Base-by-base conservation (phyloP, 2,888 invertebrate species). In the Athalia rosae region DNA sequence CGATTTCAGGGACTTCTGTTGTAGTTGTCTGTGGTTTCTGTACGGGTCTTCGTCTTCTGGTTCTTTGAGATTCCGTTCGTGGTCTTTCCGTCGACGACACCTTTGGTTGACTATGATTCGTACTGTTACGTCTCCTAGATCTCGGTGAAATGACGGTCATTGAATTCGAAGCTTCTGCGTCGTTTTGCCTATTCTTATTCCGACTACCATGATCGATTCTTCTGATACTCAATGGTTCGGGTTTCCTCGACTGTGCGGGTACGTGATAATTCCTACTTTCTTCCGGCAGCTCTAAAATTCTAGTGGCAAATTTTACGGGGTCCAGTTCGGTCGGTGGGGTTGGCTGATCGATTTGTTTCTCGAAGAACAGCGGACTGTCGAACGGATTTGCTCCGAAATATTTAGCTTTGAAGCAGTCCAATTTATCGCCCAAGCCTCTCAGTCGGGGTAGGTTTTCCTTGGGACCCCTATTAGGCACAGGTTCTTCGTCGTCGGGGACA, bases 301-400 rank as follows among this genome's bases (percentile, higher is more conserved):
- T 84, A 0, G 83, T 80, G 1, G 85, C 81, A 43, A 89, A 87
- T 58, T 80, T 79, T 7, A 78, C 78, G 0, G 85, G 79, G 76
- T 87, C 77, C 9, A 87, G 76, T 80, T 87, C 85, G 3, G 78
- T n/a, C 0, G 88, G 86, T 4, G 82, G 78, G 7, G 82, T 78
- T 0, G 89, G 87, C 3, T 83, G 79, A 3, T 85, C 88, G 3
- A 90, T 84, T 11, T 83, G 77, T 66, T 88, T 86, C 71, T 91
- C 91, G 56, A 86, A 82, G 83, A 95, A 95, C 81, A 95, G 91
- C 0, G 95, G 95, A 90, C 93, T 95, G 82, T 95, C 95, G 76
- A 95, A 88, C 0, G 95, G 95, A 87, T 95, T 92, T 79, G 92
- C 91, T 0, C 95, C 95, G 86, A 95, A 96, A 87, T 94, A 95